Base-by-base conservation (phyloP, 2,888 invertebrate species). In the Onchidella celtica region DNA sequence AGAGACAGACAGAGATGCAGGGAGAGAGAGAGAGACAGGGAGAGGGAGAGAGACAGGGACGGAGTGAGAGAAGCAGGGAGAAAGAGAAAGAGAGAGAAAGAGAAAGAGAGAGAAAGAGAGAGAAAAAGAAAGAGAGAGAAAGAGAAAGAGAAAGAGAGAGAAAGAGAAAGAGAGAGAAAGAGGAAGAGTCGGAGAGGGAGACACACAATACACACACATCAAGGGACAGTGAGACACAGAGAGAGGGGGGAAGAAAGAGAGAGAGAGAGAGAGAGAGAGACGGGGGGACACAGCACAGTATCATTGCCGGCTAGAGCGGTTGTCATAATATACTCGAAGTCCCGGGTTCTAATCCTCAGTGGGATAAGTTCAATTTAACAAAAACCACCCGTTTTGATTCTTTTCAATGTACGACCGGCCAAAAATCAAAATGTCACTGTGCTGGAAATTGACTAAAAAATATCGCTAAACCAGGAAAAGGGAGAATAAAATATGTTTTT, bases 61-160 rank as follows among this genome's bases (percentile, higher is more conserved):
- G n/a, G n/a, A n/a, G n/a, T n/a, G n/a, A n/a, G n/a, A n/a, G n/a
- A n/a, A n/a, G n/a, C n/a, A n/a, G n/a, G n/a, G n/a, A n/a, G n/a
- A 72, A 21, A 11, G 27, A 29, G n/a, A 2, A 24, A 14, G 27
- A 55, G 47, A 72, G 9, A 72, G 29, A 72, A 57, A 24, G 2
- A 55, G 55, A 3, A 6, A 11, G 2, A 36, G 24, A 24, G 11
- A 55, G 11, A 47, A 32, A 55, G 24, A 11, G 17, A 72, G 27
- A 72, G 3, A 29, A 57, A 9, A 57, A 27, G 65, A n/a, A 36
- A n/a, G 40, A 69, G 17, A 69, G 32, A 69, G 4, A 69, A 38
- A 69, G 32, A 68, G 68, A 40, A 9, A 72, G 24, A 72, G 55
- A 72, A 14, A 72, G 72, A 55, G 11, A 72, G 32, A 72, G 47